Percentiles rank a stretch among this genome's conserved stretches.
phyloP scores from a whole-genome alignment of 2,888 invertebrate species.

The Hedychridium roseum region DNA sequence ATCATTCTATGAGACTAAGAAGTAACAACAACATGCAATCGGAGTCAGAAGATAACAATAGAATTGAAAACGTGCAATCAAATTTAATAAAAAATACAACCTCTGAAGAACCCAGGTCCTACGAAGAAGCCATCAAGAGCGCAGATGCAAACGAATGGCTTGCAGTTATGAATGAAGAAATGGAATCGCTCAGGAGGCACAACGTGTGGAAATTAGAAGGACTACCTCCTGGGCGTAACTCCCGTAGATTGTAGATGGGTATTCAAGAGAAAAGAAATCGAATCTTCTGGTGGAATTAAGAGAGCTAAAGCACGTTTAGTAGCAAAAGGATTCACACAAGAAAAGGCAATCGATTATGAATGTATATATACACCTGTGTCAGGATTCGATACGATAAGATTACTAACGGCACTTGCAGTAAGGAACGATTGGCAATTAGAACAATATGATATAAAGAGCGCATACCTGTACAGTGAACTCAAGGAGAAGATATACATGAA shows the following conservation, averaged over 20 bases:
- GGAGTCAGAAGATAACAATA: not conserved
- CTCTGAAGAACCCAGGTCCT: slow-evolving; percentile 20
- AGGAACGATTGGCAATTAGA: slow-evolving; percentile 23
- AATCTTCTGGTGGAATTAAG: too few species aligned
- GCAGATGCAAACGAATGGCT: slow-evolving; percentile 14
- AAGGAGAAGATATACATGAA: slow-evolving; percentile 29
- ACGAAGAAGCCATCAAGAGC: slow-evolving; percentile 8
- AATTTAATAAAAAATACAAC: slow-evolving; percentile 23
- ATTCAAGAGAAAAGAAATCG: too few species aligned
- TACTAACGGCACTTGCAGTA: slow-evolving; percentile 23
- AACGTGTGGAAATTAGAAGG: slow-evolving; percentile 23
- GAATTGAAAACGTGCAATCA: not conserved
- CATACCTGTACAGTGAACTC: too few species aligned
- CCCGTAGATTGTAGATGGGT: too few species aligned
- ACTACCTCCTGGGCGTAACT: slow-evolving; percentile 11
- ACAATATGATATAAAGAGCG: slow-evolving; percentile 32
- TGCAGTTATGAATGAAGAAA: slow-evolving; percentile 24
- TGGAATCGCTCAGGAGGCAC: slow-evolving; percentile 18
- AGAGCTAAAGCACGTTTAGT: too few species aligned
- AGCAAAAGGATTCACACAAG: too few species aligned
- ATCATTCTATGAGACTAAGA: slow-evolving; percentile 11
- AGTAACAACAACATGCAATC: not conserved
- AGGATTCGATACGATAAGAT: too few species aligned
- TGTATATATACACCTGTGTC: too few species aligned
- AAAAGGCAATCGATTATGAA: too few species aligned